Base-by-base conservation (phyloP, 1,140 invertebrate genomes). In the Calosoma granatense region DNA sequence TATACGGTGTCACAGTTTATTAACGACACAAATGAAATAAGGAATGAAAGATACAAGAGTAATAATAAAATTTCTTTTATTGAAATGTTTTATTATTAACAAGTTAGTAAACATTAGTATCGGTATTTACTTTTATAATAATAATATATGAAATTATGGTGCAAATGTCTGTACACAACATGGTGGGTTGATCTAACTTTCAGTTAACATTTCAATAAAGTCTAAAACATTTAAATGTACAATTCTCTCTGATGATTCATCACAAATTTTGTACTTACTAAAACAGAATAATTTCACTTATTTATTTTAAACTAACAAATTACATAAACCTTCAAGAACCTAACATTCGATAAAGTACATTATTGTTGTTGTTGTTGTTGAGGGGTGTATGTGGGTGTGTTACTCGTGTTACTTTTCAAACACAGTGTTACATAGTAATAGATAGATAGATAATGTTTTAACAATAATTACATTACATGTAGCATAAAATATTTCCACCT, bases 241-340 rank as follows among this genome's bases (percentile, higher is more conserved):
- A 47, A 47, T 47, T 47, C 6, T n/a, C n/a, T 47, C 41, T 47
- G 41, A 47, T 47, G 41, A 47, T 4, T 11, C 6, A 47, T 47
- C 41, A 47, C 41, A 47, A 47, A 47, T 47, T 47, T 47, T 47
- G 41, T 47, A 47, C 41, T 47, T 47, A 47, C 41, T 47, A 47
- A 9, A 36, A 36, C n/a, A 36, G 26, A 36, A n/a, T 36, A 9
- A 36, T 36, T 12, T 4, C 3, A 47, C 4, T 47, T 47, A 47
- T 11, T 17, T 6, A 30, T 12, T 47, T 12, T 17, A 47, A 11
- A 47, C 15, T 12, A 47, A 47, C 41, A 47, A 47, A 47, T 12
- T 47, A 47, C 15, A 47, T 47, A 47, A 47, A 47, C 41, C 41
- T 47, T 17, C 9, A 47, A 47, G 3, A 11, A 47, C 17, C 41